phyloP scores from a whole-genome alignment of 2,888 invertebrate species.

The Pandemis corylana region DNA sequence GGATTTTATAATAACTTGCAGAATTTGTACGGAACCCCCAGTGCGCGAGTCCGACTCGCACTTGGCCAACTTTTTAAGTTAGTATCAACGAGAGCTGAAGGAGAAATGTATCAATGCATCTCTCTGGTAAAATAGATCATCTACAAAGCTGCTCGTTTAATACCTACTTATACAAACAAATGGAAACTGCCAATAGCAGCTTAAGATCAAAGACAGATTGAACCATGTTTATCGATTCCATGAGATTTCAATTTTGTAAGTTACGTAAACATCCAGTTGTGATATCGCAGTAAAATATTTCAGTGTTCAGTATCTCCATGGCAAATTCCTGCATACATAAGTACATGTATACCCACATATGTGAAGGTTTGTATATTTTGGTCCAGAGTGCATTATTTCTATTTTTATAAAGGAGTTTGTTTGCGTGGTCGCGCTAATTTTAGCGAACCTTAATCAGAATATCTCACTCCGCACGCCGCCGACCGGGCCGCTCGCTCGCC shows the following conservation, averaged over 20 bases:
- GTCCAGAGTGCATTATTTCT: conserved; percentile 64
- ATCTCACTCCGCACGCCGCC: conserved; percentile 61
- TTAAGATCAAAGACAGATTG: conserved; percentile 5
- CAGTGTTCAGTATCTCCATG: background rate
- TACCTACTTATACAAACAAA: conserved; percentile 1
- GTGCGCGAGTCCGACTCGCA: no score
- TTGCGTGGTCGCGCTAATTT: conserved; percentile 73
- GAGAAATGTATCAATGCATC: background rate
- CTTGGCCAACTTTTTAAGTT: background rate
- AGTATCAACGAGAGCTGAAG: no score
- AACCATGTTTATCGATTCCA: conserved; percentile 1
- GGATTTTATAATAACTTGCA: no score
- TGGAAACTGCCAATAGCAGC: background rate
- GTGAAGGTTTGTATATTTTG: conserved; percentile 37
- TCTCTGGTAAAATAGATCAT: background rate
- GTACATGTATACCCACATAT: conserved; percentile 21
- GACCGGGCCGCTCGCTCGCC: conserved; percentile 50
- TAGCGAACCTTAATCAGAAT: conserved; percentile 73
- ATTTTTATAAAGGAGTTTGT: conserved; percentile 71
- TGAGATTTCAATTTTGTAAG: conserved; percentile 4
- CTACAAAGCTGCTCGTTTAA: background rate
- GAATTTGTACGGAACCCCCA: no score
- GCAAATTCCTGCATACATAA: conserved; percentile 21
- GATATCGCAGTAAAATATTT: conserved; percentile 4
- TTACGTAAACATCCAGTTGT: conserved; percentile 15